Conservation (phyloP, 2,113 vertebrate species). For the Psilopsiagon aymara region DNA sequence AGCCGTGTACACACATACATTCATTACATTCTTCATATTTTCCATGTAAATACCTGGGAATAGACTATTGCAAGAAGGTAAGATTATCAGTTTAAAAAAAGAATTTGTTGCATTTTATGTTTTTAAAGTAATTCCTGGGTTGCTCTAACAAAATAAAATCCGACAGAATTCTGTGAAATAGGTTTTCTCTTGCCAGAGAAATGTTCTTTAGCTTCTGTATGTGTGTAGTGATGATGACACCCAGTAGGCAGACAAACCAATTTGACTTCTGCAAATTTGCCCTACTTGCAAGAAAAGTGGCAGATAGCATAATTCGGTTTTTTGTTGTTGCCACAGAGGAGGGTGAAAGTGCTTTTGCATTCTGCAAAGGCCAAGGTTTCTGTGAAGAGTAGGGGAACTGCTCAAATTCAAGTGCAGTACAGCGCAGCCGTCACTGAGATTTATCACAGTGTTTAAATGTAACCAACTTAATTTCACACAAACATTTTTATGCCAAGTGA, state of each 20-base stretch:
- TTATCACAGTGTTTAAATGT: slow-evolving; percentile 60
- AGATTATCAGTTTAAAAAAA: background rate
- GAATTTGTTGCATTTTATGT: background rate
- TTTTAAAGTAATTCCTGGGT: background rate
- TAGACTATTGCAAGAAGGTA: background rate
- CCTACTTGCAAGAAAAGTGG: slow-evolving; percentile 11
- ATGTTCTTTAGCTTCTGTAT: slow-evolving; percentile 3
- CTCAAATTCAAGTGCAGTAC: slow-evolving; percentile 19
- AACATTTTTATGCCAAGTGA: slow-evolving; percentile 59
- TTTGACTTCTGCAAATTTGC: slow-evolving; percentile 25
- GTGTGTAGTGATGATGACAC: slow-evolving; percentile 27
- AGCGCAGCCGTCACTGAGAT: background rate
- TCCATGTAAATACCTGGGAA: background rate
- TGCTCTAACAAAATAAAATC: background rate
- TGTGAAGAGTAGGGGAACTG: slow-evolving; percentile 12
- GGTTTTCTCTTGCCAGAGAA: slow-evolving; percentile 32
- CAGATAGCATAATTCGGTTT: slow-evolving; percentile 42
- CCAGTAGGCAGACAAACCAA: slow-evolving; percentile 6
- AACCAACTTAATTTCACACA: slow-evolving; percentile 67
- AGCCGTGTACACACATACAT: background rate
- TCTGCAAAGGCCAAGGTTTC: background rate
- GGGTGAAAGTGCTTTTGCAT: background rate
- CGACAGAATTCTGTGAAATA: background rate
- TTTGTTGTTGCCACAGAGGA: slow-evolving; percentile 27
- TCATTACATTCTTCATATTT: background rate